Conservation (phyloP, 1,140 invertebrate genomes). For the Drosophila takahashii region DNA sequence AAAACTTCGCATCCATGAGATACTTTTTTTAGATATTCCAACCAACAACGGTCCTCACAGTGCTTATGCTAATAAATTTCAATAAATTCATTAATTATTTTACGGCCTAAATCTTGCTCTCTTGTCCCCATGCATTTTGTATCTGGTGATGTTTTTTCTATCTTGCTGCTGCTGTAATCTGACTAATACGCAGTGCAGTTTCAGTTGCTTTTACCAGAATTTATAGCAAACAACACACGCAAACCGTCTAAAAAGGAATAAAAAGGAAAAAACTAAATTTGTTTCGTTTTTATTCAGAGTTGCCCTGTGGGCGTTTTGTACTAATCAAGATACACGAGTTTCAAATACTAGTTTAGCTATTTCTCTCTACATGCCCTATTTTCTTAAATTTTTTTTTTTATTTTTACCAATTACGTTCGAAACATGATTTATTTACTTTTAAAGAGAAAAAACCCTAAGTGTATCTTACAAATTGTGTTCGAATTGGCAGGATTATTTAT, state of each 20-base stretch:
- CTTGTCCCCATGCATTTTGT: slow-evolving; percentile 12
- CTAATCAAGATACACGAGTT: slow-evolving; percentile 67
- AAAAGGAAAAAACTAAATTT: slow-evolving; percentile 4
- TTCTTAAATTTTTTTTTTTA: background rate
- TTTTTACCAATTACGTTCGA: background rate
- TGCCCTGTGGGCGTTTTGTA: slow-evolving; percentile 48
- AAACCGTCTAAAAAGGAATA: background rate
- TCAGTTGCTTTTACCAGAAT: slow-evolving; percentile 41
- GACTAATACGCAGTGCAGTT: slow-evolving; percentile 61
- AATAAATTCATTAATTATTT: slow-evolving; percentile 81
- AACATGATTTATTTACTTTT: background rate
- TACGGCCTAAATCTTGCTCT: slow-evolving; percentile 37
- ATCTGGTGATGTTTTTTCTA: slow-evolving; percentile 10
- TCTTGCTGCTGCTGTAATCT: slow-evolving; percentile 44
- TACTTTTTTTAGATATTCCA: slow-evolving; percentile 23
- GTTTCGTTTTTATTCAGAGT: slow-evolving; percentile 1
- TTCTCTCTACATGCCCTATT: background rate
- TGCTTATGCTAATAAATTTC: slow-evolving; percentile 71
- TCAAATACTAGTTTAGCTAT: slow-evolving; percentile 1
- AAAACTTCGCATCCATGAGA: slow-evolving; percentile 29
- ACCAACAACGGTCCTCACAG: slow-evolving; percentile 11
- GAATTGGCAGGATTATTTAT: background rate
- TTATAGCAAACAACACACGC: slow-evolving; percentile 32
- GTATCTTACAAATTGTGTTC: background rate
- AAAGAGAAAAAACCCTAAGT: too few relatives aligned